Base-by-base conservation (phyloP, 2,797 vertebrate species). In the Hypotaenidia okinawae region DNA sequence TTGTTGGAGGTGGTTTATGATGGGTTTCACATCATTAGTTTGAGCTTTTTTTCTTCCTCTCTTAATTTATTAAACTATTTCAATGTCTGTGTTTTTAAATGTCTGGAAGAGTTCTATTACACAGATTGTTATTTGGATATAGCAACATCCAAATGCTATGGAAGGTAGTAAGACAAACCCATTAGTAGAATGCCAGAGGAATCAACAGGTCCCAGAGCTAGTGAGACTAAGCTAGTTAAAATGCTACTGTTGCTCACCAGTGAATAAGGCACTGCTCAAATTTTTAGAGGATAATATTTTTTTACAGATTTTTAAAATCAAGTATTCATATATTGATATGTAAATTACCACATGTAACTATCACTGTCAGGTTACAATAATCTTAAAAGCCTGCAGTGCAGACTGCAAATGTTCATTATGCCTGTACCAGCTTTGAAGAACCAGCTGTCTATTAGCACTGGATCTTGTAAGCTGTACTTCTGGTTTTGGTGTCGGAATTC, bases 291-390 rank as follows among this genome's bases (percentile, higher is more conserved):
- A 21, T 6, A 59, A 49, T 13, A 39, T 83, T 17, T 43, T 72
- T 63, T 86, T 69, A 54, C 41, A 88, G 66, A 41, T 76, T 70
- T 75, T 93, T 92, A 37, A 90, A 81, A 93, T 81, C 24, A 67
- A 49, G 73, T 70, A 58, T 62, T 88, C 39, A 55, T 77, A 73
- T 57, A 69, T 41, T 87, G 67, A 92, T 93, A 94, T 87, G 47
- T 22, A 90, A 91, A 94, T 59, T 73, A 16, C 17, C 67, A 32
- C 21, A 41, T 28, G 28, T 81, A 77, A 70, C 70, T 87, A 8
- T 80, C 0, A 1, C 41, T 86, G 63, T 59, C 45, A 84, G 22
- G 61, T 78, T 94, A 81, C 45, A 80, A 47, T 41, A 51, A 80
- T 49, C 28, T 74, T 59, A 35, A 89, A 94, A 89, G 37, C 24